Evolutionary conservation across 2,888 invertebrate species (phyloP).

Genomic region (Dioctria rufipes): DNA sequence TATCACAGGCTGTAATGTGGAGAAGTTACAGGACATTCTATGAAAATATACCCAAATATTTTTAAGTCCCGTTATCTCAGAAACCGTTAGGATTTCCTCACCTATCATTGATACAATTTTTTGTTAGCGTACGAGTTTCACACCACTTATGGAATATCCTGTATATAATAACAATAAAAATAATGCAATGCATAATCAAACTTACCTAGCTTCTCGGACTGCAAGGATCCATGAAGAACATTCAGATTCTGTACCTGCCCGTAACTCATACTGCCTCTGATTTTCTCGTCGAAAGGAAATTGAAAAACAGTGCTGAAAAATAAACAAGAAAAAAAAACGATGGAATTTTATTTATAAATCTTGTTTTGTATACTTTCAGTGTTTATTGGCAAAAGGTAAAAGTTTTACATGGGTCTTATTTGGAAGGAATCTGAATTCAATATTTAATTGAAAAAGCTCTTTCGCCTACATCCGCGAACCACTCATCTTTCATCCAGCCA

Average conservation of each 20-base stretch:
- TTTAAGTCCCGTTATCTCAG: no score
- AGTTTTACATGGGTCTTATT: no score
- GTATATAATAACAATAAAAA: no score
- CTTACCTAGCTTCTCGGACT: slow-evolving; percentile 88
- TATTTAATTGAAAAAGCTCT: no score
- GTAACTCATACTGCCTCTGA: slow-evolving; percentile 88
- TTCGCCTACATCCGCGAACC: neutral
- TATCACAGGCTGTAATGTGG: no score
- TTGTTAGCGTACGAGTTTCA: no score
- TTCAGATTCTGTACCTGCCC: slow-evolving; percentile 87
- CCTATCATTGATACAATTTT: no score
- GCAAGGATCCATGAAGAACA: slow-evolving; percentile 93
- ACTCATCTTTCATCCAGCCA: neutral
- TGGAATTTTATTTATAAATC: neutral
- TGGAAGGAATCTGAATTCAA: no score
- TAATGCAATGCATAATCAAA: neutral
- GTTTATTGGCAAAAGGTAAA: neutral
- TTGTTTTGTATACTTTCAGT: neutral
- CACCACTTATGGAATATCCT: no score
- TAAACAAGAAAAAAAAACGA: slow-evolving; percentile 9
- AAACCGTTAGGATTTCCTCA: no score
- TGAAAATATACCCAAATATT: no score
- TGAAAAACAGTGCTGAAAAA: slow-evolving; percentile 87
- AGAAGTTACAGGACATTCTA: no score
- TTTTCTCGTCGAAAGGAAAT: slow-evolving; percentile 90